phyloP scores from a whole-genome alignment of 2,113 vertebrate genomes.

The Xenopus borealis region DNA sequence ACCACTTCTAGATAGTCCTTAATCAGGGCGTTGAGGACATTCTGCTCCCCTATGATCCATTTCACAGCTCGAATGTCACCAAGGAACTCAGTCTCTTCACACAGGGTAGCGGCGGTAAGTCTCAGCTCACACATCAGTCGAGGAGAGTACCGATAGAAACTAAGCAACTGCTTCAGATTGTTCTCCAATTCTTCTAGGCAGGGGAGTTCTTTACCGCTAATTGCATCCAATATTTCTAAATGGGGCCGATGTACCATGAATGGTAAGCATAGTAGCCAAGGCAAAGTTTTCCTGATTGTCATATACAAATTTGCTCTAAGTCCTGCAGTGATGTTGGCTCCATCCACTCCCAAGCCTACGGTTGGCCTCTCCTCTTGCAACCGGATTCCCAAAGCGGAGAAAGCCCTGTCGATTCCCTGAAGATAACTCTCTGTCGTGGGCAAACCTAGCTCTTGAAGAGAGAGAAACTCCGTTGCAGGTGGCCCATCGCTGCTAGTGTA shows the following conservation, averaged over 20 bases:
- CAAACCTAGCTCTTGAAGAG: conserved; percentile 82
- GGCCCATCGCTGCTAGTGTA: conserved; percentile 83
- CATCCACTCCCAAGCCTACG: conserved; percentile 84
- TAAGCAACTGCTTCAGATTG: conserved; percentile 91
- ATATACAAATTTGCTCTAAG: conserved; percentile 84
- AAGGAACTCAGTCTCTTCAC: conserved; percentile 89
- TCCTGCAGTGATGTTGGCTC: conserved; percentile 80
- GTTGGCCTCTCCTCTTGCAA: conserved; percentile 83
- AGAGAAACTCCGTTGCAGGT: conserved; percentile 86
- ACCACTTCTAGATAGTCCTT: conserved; percentile 95
- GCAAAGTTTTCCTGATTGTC: conserved; percentile 85
- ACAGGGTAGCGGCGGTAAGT: conserved; percentile 81
- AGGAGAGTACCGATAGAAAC: conserved; percentile 93
- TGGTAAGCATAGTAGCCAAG: conserved; percentile 90
- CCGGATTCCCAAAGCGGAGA: conserved; percentile 78
- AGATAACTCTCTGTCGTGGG: conserved; percentile 85
- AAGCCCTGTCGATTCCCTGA: conserved; percentile 86
- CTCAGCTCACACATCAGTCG: conserved; percentile 87
- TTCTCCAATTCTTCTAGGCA: conserved; percentile 94
- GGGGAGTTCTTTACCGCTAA: conserved; percentile 89
- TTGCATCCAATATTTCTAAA: conserved; percentile 87
- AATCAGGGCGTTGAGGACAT: conserved; percentile 90
- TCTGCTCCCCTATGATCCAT: conserved; percentile 94
- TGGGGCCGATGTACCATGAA: conserved; percentile 93
- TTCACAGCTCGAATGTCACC: conserved; percentile 88